Conservation (phyloP, 1,140 invertebrate genomes). For the Homarus americanus region DNA sequence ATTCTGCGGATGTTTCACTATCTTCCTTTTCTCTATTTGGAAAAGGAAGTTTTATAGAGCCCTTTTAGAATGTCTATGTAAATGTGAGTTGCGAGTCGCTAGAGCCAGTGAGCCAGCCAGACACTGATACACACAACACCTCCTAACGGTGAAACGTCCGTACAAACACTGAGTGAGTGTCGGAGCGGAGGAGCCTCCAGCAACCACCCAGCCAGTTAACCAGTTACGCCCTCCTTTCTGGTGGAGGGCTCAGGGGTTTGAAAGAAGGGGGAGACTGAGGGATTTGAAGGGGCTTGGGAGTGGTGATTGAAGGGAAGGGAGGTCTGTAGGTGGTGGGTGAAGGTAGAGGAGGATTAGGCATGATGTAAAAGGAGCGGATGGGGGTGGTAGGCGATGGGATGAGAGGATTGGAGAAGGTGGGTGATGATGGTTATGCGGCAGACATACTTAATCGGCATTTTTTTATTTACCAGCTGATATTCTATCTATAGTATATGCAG, state of each 20-base stretch:
- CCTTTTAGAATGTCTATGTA: no score
- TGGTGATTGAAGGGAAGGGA: neutral
- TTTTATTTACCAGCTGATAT: no score
- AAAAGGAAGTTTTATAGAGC: no score
- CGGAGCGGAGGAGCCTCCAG: neutral
- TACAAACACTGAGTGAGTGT: neutral
- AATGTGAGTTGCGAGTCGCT: no score
- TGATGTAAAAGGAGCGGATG: neutral
- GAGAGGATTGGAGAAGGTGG: no score
- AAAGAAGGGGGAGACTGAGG: neutral
- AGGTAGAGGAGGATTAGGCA: neutral
- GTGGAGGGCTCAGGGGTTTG: neutral
- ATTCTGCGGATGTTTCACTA: neutral
- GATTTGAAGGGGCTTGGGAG: neutral
- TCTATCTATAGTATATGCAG: no score
- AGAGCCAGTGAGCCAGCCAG: neutral
- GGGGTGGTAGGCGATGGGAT: no score
- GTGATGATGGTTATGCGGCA: no score
- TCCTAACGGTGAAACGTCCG: neutral
- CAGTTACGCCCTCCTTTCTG: neutral
- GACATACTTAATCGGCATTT: no score
- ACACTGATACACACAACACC: neutral
- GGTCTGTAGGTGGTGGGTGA: neutral
- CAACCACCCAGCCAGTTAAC: neutral
- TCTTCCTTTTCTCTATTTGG: no score